Percentiles rank a stretch among this genome's conserved stretches.
These are phyloP conservation scores for Hydropsyche betteni DNA, from an alignment of 2,888 invertebrate genomes.

Conservation along the genomic window DNA sequence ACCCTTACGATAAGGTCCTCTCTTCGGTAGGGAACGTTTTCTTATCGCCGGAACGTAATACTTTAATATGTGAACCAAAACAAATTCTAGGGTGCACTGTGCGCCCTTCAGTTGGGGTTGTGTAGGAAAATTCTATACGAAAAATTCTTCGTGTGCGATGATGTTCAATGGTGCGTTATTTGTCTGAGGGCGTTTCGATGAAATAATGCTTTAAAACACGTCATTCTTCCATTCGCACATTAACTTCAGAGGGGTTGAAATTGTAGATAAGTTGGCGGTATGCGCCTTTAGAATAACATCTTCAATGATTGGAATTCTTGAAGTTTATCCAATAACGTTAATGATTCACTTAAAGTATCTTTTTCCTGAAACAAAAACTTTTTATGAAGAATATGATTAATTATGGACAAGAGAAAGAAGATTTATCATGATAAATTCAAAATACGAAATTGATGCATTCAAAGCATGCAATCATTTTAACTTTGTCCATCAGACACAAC, in stretches of 20 bases:
- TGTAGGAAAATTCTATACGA: constrained; percentile 40
- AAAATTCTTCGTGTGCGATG: constrained; percentile 47
- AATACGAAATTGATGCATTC: too few species aligned
- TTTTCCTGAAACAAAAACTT: too few species aligned
- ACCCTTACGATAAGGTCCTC: background rate
- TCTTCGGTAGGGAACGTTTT: constrained; percentile 37
- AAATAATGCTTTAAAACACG: constrained; percentile 40
- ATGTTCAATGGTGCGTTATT: constrained; percentile 50
- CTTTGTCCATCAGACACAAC: too few species aligned
- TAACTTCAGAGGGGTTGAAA: constrained; percentile 9
- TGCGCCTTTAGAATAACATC: too few species aligned
- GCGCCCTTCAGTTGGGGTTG: constrained; percentile 43
- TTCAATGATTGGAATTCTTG: background rate
- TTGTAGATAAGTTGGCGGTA: background rate
- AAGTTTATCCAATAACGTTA: background rate
- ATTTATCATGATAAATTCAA: too few species aligned
- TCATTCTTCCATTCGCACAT: constrained; percentile 37
- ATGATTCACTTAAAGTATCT: too few species aligned
- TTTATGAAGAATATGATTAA: too few species aligned
- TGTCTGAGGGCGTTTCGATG: constrained; percentile 25
- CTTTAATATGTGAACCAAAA: constrained; percentile 52
- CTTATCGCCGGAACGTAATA: constrained; percentile 51
- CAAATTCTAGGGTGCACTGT: constrained; percentile 47
- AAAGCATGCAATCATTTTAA: too few species aligned
- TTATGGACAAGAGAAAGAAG: too few species aligned